A percentile compares a stretch with the other conserved stretches of the same genome.
These are phyloP conservation scores for Listronotus bonariensis DNA, from an alignment of 1,140 invertebrate genomes.

Conservation along the genomic window DNA sequence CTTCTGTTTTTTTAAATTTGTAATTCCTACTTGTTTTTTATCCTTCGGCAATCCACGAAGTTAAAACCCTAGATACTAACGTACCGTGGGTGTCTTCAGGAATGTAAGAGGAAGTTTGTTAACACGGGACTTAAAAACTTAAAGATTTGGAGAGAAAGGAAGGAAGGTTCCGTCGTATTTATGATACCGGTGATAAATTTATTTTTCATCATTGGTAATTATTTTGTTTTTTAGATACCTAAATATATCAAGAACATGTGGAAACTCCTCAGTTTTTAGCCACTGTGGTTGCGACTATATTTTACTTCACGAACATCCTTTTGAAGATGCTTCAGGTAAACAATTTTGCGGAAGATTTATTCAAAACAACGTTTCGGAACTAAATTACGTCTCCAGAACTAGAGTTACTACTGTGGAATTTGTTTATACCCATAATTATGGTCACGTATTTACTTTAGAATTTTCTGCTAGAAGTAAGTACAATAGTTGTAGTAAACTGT, in stretches of 20 bases:
- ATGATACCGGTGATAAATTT: not conserved
- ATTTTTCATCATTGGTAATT: slow-evolving; percentile 1
- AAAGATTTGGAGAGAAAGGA: too few relatives aligned
- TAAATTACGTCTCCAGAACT: slow-evolving; percentile 67
- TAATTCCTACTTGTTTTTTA: too few relatives aligned
- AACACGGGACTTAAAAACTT: too few relatives aligned
- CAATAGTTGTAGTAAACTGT: too few relatives aligned
- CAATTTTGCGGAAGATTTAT: slow-evolving; percentile 66
- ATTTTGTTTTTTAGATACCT: slow-evolving; percentile 46
- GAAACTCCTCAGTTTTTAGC: slow-evolving; percentile 44
- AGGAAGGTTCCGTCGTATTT: too few relatives aligned
- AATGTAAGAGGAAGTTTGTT: too few relatives aligned
- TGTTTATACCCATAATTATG: slow-evolving; percentile 65
- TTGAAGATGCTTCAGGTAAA: slow-evolving; percentile 66
- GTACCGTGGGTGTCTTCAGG: too few relatives aligned
- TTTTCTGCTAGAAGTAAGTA: slow-evolving; percentile 70
- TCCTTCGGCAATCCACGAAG: too few relatives aligned
- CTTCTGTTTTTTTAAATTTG: too few relatives aligned
- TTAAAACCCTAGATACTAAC: too few relatives aligned
- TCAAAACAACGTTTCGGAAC: slow-evolving; percentile 44
- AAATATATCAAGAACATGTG: slow-evolving; percentile 57
- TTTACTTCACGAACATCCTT: slow-evolving; percentile 71
- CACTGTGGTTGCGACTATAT: slow-evolving; percentile 68
- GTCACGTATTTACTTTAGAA: slow-evolving; percentile 69
- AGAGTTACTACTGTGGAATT: slow-evolving; percentile 65